Evolutionary conservation across 2,888 invertebrate genomes (phyloP).

Genomic region (Eupithecia inturbata): DNA sequence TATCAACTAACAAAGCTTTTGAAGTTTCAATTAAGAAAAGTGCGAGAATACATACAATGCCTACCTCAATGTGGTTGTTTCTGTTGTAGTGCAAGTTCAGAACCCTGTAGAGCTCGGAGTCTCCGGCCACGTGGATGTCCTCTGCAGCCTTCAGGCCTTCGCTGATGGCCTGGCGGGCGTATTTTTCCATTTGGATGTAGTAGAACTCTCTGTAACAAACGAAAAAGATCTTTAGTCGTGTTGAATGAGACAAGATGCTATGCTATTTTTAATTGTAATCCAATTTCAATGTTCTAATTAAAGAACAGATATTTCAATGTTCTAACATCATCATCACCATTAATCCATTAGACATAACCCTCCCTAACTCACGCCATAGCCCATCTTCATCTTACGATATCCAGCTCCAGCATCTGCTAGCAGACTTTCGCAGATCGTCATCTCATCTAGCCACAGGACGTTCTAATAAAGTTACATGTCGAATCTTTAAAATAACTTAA

Average conservation of each 20-base stretch:
- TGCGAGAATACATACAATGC: slow-evolving; percentile 50
- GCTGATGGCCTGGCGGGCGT: slow-evolving; percentile 98
- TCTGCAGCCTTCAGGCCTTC: slow-evolving; percentile 97
- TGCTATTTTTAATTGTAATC: background rate
- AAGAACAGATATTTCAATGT: background rate
- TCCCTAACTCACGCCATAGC: background rate
- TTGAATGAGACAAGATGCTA: background rate
- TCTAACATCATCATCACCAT: background rate
- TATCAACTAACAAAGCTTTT: background rate
- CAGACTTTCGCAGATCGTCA: background rate
- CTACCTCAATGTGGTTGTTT: slow-evolving; percentile 97
- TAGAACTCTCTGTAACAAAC: slow-evolving; percentile 96
- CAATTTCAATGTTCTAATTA: too few species aligned
- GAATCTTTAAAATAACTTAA: background rate
- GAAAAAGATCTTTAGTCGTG: slow-evolving; percentile 33
- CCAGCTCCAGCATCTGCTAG: background rate
- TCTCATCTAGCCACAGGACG: background rate
- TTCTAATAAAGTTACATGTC: background rate
- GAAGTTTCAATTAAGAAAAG: background rate
- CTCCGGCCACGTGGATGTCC: slow-evolving; percentile 96
- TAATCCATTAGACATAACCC: background rate
- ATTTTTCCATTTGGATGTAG: slow-evolving; percentile 99
- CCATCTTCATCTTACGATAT: background rate
- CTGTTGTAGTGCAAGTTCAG: slow-evolving; percentile 99
- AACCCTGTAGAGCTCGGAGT: slow-evolving; percentile 98